Conservation (phyloP, 2,113 vertebrate species). For the Oncorhynchus masou region DNA sequence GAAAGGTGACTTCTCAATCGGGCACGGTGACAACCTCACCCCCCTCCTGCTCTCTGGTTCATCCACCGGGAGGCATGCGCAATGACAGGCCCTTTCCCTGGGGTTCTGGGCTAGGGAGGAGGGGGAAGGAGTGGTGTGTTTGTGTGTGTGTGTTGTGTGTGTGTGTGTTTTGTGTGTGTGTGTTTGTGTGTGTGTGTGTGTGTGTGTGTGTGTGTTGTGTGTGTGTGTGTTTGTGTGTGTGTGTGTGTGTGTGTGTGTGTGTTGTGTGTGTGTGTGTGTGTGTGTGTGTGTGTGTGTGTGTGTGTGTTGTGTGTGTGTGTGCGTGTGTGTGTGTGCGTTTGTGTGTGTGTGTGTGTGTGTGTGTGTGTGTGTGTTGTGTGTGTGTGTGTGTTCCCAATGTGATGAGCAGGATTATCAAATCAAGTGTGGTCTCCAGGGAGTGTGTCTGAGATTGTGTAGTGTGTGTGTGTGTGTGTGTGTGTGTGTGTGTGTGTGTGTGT, state of each 20-base stretch:
- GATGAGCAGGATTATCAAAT: conserved; percentile 68
- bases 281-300: not conserved
- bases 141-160: too few species aligned
- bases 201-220: not conserved
- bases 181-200: not conserved
- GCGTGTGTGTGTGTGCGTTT: not conserved
- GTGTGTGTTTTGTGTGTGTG: not conserved
- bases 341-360: not conserved
- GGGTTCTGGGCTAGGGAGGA: conserved; percentile 62
- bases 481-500: not conserved
- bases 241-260: not conserved
- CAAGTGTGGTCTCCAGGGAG: too few species aligned
- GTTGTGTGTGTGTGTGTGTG: not conserved
- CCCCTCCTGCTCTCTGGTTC: conserved; percentile 21
- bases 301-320: not conserved
- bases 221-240: not conserved
- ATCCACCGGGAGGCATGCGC: conserved; percentile 70
- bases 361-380: too few species aligned
- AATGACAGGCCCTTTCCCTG: conserved; percentile 71
- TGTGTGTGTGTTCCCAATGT: conserved; percentile 22
- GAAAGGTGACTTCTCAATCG: conserved; percentile 79
- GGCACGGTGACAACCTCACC: conserved; percentile 55
- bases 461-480: not conserved
- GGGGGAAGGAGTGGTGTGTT: not conserved
- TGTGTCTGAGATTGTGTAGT: too few species aligned